phyloP scores from a whole-genome alignment of 1,140 invertebrate genomes.

The Drosophila punjabiensis region DNA sequence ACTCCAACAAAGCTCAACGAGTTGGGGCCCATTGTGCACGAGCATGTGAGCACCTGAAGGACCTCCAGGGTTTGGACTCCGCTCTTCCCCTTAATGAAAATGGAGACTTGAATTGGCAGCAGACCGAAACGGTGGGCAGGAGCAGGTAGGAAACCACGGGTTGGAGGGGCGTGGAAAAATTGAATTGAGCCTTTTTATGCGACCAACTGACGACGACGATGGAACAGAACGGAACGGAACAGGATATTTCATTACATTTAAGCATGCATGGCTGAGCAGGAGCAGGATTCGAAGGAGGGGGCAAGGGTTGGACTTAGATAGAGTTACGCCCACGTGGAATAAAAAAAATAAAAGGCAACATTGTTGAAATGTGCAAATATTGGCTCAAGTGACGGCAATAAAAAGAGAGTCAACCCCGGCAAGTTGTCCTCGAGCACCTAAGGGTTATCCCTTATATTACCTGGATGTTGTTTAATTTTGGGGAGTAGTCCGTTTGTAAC shows the following conservation, averaged over 20 bases:
- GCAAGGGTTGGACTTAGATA: slow-evolving; percentile 8
- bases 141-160: slow-evolving; percentile 9
- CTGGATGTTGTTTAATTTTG: background rate
- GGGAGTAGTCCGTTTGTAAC: background rate
- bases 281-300: slow-evolving; percentile 4
- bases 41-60: slow-evolving; percentile 48
- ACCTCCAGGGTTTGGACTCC: slow-evolving; percentile 51
- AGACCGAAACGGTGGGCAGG: slow-evolving; percentile 54
- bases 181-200: slow-evolving; percentile 82
- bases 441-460: slow-evolving; percentile 19
- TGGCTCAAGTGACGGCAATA: slow-evolving; percentile 81
- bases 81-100: slow-evolving; percentile 51
- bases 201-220: slow-evolving; percentile 34
- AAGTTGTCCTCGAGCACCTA: slow-evolving; percentile 30
- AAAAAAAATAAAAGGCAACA: slow-evolving; percentile 60
- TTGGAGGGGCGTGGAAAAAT: slow-evolving; percentile 49
- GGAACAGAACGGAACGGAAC: slow-evolving; percentile 41
- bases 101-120: slow-evolving; percentile 73
- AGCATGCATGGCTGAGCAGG: slow-evolving; percentile 72
- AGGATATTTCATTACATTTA: slow-evolving; percentile 83
- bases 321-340: slow-evolving; percentile 47
- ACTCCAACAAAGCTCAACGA: slow-evolving; percentile 58
- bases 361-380: slow-evolving; percentile 82
- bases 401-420: slow-evolving; percentile 64
- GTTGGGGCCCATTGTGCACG: slow-evolving; percentile 58